These are phyloP conservation scores for Rotaria macrura DNA, from an alignment of 2,888 invertebrate genomes.

Conservation along the genomic window DNA sequence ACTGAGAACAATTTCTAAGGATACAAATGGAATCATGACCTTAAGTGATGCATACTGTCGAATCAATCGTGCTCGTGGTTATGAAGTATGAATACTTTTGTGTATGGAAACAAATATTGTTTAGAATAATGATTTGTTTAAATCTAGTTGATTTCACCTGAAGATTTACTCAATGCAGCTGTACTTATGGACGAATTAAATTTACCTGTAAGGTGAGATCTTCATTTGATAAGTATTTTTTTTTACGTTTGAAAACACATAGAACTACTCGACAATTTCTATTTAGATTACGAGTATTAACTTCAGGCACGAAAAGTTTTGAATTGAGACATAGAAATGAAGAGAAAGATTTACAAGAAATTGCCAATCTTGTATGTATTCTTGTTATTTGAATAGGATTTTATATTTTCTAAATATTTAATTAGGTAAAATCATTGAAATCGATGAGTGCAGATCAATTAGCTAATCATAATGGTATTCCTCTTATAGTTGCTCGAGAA, in stretches of 20 bases:
- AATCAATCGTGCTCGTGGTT: slow-evolving; percentile 84
- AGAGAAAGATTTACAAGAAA: slow-evolving; percentile 49
- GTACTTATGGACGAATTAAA: slow-evolving; percentile 13
- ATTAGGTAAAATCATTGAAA: slow-evolving; percentile 54
- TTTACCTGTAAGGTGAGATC: background rate
- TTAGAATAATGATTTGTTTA: background rate
- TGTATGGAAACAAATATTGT: no score
- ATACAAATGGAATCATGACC: slow-evolving; percentile 82
- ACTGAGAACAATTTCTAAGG: slow-evolving; percentile 39
- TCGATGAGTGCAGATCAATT: slow-evolving; percentile 75
- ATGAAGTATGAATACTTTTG: slow-evolving; percentile 62
- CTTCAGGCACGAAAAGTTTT: slow-evolving; percentile 49
- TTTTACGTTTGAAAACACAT: background rate
- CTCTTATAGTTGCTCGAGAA: slow-evolving; percentile 78
- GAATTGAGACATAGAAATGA: slow-evolving; percentile 62
- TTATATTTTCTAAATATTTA: background rate
- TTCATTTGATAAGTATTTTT: background rate
- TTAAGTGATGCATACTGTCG: slow-evolving; percentile 91
- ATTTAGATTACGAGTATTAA: slow-evolving; percentile 54
- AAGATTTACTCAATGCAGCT: slow-evolving; percentile 76
- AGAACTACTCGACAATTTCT: background rate
- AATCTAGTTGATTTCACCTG: slow-evolving; percentile 71
- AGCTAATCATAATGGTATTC: slow-evolving; percentile 69
- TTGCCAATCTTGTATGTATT: slow-evolving; percentile 43
- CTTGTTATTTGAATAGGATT: background rate